Percentiles rank a stretch among this genome's conserved stretches.
These are phyloP conservation scores for Cygnus atratus DNA, from an alignment of 2,113 vertebrate species.

Conservation along the genomic window DNA sequence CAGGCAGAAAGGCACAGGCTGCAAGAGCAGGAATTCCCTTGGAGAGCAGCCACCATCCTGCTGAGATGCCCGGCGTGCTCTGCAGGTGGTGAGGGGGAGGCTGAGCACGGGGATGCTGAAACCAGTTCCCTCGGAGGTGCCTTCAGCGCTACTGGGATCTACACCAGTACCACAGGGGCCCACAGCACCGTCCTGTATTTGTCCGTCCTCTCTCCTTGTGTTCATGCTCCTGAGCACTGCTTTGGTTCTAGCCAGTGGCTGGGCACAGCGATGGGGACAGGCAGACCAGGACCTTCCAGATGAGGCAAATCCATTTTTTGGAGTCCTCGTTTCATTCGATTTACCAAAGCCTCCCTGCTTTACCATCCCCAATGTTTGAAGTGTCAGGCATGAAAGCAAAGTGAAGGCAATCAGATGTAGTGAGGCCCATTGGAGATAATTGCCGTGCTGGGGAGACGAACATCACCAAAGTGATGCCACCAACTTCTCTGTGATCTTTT, in stretches of 20 bases:
- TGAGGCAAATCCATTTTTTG: not conserved
- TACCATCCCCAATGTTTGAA: not conserved
- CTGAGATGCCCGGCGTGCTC: not conserved
- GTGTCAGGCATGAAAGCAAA: conserved; percentile 54
- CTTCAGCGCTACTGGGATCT: not conserved
- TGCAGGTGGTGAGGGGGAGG: not conserved
- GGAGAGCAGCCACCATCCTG: not conserved
- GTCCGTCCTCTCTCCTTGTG: not conserved
- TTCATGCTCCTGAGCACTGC: not conserved
- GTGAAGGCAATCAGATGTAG: conserved; percentile 30
- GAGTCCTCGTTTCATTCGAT: not conserved
- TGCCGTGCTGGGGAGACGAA: not conserved
- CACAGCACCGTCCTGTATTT: not conserved
- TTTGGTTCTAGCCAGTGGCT: not conserved
- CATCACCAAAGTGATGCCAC: conserved; percentile 7
- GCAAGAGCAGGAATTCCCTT: conserved; percentile 9
- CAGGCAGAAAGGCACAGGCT: not conserved
- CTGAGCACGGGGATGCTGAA: not conserved
- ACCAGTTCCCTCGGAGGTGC: not conserved
- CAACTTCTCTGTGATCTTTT: conserved; percentile 6
- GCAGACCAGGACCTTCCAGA: not conserved
- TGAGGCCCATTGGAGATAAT: conserved; percentile 42
- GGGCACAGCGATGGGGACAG: not conserved
- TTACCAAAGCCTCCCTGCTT: conserved; percentile 19
- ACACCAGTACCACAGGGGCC: not conserved